Percentiles rank a stretch among this genome's conserved stretches.
Conservation (phyloP, 2,113 vertebrate species). For the Haplochromis vanheusdeni region DNA sequence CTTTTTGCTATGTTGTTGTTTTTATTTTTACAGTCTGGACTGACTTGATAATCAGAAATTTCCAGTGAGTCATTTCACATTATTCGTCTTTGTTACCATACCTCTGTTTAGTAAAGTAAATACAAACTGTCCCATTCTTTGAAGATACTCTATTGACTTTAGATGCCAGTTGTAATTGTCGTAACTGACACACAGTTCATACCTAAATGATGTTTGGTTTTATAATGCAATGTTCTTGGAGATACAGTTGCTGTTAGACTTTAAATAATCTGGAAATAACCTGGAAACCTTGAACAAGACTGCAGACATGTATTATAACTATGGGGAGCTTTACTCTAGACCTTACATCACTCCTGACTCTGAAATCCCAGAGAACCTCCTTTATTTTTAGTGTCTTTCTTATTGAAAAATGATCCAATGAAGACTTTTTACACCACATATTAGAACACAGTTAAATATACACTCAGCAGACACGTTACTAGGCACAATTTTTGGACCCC, state of each 20-base stretch:
- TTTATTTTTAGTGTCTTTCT: constrained; percentile 81
- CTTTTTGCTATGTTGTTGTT: background rate
- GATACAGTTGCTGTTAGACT: background rate
- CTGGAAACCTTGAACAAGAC: background rate
- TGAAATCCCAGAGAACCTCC: constrained; percentile 72
- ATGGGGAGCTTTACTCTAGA: constrained; percentile 69
- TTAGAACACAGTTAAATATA: background rate
- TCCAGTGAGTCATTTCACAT: background rate
- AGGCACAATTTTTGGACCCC: background rate
- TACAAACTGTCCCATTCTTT: background rate
- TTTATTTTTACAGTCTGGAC: background rate
- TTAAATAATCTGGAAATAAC: background rate
- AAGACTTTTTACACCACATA: background rate
- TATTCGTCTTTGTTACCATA: background rate
- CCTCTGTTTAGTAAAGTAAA: background rate
- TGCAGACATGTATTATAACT: constrained; percentile 61
- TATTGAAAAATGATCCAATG: background rate
- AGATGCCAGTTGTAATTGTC: background rate
- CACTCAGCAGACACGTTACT: background rate
- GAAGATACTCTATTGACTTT: background rate
- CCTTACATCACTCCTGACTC: constrained; percentile 71
- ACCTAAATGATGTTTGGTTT: background rate
- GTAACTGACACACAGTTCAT: background rate
- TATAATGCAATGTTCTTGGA: background rate
- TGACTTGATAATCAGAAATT: background rate